phyloP scores from a whole-genome alignment of 1,140 invertebrate species.

The Notospermus geniculatus region DNA sequence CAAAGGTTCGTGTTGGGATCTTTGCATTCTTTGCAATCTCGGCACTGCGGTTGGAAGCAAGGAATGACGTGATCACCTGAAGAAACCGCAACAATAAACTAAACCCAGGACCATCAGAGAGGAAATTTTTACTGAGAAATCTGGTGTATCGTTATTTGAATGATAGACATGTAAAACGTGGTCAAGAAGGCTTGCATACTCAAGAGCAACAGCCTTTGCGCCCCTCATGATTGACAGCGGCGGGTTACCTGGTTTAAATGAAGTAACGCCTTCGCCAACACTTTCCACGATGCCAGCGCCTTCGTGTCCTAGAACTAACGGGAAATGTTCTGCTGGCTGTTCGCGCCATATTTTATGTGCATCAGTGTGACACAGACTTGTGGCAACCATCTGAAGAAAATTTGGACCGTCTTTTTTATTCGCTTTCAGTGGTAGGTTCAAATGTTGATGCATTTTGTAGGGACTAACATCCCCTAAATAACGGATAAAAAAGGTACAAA shows the following conservation, averaged over 20 bases:
- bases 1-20: too few species aligned
- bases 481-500: too few species aligned
- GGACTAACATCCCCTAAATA: too few species aligned
- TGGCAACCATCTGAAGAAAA: not conserved
- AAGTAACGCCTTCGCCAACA: slow-evolving; percentile 16
- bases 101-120: too few species aligned
- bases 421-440: too few species aligned
- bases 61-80: too few species aligned
- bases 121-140: not conserved
- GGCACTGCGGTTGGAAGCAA: too few species aligned
- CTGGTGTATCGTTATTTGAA: not conserved
- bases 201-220: not conserved
- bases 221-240: not conserved
- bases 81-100: too few species aligned
- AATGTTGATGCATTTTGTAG: too few species aligned
- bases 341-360: not conserved
- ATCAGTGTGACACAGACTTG: not conserved
- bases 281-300: slow-evolving; percentile 20
- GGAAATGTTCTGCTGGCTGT: slow-evolving; percentile 3
- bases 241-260: slow-evolving; percentile 13
- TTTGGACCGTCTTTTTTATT: not conserved
- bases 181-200: not conserved
- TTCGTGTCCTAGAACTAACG: slow-evolving; percentile 18
- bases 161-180: not conserved
- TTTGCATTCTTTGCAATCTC: too few species aligned